Percentiles rank a stretch among this genome's conserved stretches.
phyloP scores from a whole-genome alignment of 2,888 invertebrate species.

The Osmoderma eremita region DNA sequence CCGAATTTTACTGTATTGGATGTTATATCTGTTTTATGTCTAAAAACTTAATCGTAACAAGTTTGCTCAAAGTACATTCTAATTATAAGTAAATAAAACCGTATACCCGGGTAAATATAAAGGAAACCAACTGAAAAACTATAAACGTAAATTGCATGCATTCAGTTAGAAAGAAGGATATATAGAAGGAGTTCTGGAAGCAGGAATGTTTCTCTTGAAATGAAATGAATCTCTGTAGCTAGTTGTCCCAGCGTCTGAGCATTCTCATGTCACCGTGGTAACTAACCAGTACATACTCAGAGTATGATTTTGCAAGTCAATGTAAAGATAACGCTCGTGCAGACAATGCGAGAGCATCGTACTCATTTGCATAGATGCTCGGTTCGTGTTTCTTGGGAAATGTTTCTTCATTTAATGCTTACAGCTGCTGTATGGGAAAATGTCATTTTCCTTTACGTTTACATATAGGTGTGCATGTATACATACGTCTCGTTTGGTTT shows the following conservation, averaged over 20 bases:
- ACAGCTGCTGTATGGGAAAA: neutral
- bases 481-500: no score
- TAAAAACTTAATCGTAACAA: no score
- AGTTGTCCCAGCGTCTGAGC: neutral
- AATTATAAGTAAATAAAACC: no score
- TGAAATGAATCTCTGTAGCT: neutral
- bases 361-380: conserved; percentile 20
- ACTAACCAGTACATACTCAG: conserved; percentile 16
- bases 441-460: no score
- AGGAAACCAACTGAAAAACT: conserved; percentile 8
- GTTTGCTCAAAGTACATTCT: no score
- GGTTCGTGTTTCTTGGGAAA: conserved; percentile 4
- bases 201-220: no score
- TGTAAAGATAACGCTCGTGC: conserved; percentile 17
- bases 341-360: conserved; percentile 1
- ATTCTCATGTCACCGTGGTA: neutral
- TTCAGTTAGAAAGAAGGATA: neutral
- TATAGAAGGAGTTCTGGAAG: no score
- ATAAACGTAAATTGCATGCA: conserved; percentile 4
- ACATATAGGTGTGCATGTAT: no score
- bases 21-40: no score
- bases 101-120: conserved; percentile 13
- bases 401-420: conserved; percentile 19
- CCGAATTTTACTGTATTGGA: no score
- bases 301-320: conserved; percentile 22